phyloP scores from a whole-genome alignment of 2,113 vertebrate species.

The Piaya cayana region DNA sequence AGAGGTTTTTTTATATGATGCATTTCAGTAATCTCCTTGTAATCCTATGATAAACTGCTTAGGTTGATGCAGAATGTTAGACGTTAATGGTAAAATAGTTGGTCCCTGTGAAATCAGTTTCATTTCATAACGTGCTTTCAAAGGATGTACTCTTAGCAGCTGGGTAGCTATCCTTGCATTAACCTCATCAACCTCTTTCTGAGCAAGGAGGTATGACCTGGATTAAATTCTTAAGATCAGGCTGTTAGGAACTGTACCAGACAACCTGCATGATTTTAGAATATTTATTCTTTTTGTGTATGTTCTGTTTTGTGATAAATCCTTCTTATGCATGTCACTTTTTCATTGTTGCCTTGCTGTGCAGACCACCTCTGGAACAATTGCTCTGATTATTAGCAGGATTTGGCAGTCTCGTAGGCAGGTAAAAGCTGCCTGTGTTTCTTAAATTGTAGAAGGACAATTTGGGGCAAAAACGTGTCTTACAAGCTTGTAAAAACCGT shows the following conservation, averaged over 20 bases:
- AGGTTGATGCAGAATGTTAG: constrained; percentile 47
- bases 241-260: neutral
- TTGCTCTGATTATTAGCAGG: neutral
- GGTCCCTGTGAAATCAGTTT: neutral
- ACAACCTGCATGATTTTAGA: neutral
- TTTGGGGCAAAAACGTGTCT: neutral
- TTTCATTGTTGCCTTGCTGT: neutral
- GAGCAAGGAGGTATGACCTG: constrained; percentile 28
- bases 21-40: constrained; percentile 63
- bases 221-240: constrained; percentile 55
- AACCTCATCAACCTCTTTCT: constrained; percentile 19
- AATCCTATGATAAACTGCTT: constrained; percentile 58
- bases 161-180: constrained; percentile 39
- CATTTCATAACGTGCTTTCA: constrained; percentile 4
- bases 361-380: neutral
- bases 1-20: neutral
- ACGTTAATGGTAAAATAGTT: neutral
- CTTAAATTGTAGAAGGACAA: constrained; percentile 13
- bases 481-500: neutral
- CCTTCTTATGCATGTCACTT: constrained; percentile 10
- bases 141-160: neutral
- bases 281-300: constrained; percentile 8
- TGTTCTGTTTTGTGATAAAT: neutral
- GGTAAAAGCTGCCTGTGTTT: neutral
- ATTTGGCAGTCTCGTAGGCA: neutral